Evolutionary conservation across 2,113 vertebrate genomes (phyloP), one percentile per base, ranked within the genome.

Genomic region (Ophthalmolycus amberensis): DNA sequence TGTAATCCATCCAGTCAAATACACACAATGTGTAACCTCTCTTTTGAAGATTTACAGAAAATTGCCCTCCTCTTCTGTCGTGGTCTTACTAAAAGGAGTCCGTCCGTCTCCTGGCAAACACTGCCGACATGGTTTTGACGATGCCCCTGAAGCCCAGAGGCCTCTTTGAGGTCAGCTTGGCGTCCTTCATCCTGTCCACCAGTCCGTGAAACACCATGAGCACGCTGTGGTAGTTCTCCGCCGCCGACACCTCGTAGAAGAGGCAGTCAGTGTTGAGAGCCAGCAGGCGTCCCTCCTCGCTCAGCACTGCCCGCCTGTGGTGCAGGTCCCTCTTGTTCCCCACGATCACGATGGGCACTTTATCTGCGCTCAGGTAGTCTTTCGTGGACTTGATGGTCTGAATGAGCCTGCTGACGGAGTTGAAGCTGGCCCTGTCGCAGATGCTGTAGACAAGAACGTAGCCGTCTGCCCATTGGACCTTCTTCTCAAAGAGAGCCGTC

Each of bases 401-500:
- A 58, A 97, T 71, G 69, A 96, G 95, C 71, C 93, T 93, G 60
- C 92, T 90, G 66, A 96, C 88, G 12, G 92, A 77, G 85, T 95
- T 96, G 89, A 97, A 97, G 85, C 97, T 97, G 82, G 94, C 95
- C 18, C 96, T 90, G 91, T 97, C 96, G 0, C 96, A 97, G 92
- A 97, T 97, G 91, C 96, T 97, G 92, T 97, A 97, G 69, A 97
- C 96, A 20, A 97, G 90, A 48, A 97, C 85, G 74, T 95, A 97
- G 67, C 95, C 94, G 50, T 97, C 96, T 2, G 96, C 97, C 97
- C 97, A 97, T 68, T 96, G 96, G 82, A 96, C 89, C 80, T 94
- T 94, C 85, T 96, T 97, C 68, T 95, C 94, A 78, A 95, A 94
- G 0, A 91, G 89, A 1, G 94, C 92, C 9, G 84, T 88, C 72